Percentiles rank a stretch among this genome's conserved stretches.
Evolutionary conservation across 2,113 vertebrate species (phyloP).

Genomic region (Steatornis caripensis): DNA sequence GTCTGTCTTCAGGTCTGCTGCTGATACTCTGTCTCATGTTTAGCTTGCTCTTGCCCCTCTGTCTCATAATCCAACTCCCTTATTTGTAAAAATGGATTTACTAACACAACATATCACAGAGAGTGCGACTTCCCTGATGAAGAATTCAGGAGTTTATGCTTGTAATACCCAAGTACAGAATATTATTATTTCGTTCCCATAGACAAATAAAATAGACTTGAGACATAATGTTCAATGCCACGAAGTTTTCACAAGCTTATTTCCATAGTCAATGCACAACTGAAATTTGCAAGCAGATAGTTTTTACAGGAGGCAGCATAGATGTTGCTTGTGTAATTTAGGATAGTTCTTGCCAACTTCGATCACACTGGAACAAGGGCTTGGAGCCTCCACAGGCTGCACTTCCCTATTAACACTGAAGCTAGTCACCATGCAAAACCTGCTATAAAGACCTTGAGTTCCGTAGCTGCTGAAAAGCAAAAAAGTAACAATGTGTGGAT

Average conservation of each 20-base stretch:
- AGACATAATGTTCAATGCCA: not conserved
- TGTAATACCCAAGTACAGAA: not conserved
- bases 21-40: rapidly evolving
- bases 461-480: not conserved
- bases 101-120: not conserved
- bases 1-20: not conserved
- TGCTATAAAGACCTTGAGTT: not conserved
- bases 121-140: not conserved
- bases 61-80: not conserved
- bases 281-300: not conserved
- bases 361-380: not conserved
- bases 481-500: not conserved
- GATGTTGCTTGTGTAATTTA: not conserved
- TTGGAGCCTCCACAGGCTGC: not conserved
- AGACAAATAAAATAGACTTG: not conserved
- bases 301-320: not conserved
- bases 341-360: not conserved
- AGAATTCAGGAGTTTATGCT: not conserved
- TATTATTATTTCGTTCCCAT: not conserved
- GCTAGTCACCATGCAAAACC: not conserved
- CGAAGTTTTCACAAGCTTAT: not conserved
- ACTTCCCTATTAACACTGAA: not conserved
- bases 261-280: not conserved
- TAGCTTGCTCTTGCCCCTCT: not conserved
- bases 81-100: not conserved